Percentiles rank a stretch among this genome's conserved stretches.
phyloP scores from a whole-genome alignment of 2,797 vertebrate species.

The Acrossocheilus fasciatus region DNA sequence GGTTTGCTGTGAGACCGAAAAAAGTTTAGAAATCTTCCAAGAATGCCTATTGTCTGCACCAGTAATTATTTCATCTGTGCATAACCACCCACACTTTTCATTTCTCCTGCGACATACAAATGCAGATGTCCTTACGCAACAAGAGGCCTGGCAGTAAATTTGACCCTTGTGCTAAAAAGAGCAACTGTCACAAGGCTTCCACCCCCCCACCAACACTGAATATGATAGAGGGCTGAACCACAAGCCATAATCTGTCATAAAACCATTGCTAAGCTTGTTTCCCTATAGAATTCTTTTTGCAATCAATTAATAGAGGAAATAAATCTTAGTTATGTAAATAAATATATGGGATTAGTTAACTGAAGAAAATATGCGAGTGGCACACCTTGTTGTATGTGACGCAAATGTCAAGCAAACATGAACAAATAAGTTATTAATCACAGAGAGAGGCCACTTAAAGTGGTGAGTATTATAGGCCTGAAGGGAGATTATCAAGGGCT shows the following conservation, averaged over 20 bases:
- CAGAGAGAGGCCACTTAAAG: constrained; percentile 16
- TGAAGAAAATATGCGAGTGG: constrained; percentile 1
- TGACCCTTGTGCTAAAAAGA: constrained; percentile 69
- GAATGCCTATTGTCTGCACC: background rate
- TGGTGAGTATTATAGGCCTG: constrained; percentile 1
- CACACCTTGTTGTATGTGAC: constrained; percentile 47
- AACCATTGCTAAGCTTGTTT: background rate
- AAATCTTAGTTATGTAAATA: constrained; percentile 24
- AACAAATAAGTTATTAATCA: constrained; percentile 27
- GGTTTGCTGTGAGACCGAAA: background rate
- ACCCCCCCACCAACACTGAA: background rate
- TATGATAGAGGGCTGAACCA: background rate
- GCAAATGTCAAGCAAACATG: constrained; percentile 45
- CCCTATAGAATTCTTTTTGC: background rate
- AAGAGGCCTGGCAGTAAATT: constrained; percentile 58
- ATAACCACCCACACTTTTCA: background rate
- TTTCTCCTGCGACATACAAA: constrained; percentile 29
- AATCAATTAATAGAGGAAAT: constrained; percentile 3
- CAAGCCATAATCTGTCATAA: constrained; percentile 13
- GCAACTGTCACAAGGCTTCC: constrained; percentile 55
- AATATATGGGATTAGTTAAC: constrained; percentile 19
- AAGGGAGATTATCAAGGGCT: constrained; percentile 21
- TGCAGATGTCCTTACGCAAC: constrained; percentile 66
- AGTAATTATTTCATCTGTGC: background rate
- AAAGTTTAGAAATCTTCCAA: background rate